These are phyloP conservation scores for Lagopus leucura DNA, from an alignment of 2,113 vertebrate species.

Conservation along the genomic window DNA sequence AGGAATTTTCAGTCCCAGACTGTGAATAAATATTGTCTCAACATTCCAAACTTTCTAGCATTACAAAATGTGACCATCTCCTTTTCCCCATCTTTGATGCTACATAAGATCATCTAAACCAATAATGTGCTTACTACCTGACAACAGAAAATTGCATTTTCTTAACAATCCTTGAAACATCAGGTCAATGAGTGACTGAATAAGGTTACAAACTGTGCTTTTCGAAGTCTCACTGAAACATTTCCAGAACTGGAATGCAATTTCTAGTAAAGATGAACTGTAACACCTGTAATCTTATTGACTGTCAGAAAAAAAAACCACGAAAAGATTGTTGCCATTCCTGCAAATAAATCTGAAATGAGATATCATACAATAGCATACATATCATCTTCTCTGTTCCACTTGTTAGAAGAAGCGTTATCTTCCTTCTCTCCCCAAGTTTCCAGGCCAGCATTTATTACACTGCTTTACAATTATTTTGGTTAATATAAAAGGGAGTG, in stretches of 20 bases:
- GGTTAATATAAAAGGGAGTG: not conserved
- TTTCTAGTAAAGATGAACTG: not conserved
- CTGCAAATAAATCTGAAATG: not conserved
- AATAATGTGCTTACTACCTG: not conserved
- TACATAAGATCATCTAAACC: not conserved
- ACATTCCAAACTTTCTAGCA: not conserved
- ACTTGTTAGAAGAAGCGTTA: not conserved
- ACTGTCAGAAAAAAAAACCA: not conserved
- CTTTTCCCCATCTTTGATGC: not conserved
- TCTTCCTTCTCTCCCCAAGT: not conserved
- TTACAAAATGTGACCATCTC: not conserved
- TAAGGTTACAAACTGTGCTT: not conserved
- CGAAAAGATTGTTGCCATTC: not conserved
- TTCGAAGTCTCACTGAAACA: not conserved
- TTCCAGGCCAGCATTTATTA: not conserved
- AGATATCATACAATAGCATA: not conserved
- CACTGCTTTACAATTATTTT: not conserved
- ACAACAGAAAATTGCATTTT: not conserved
- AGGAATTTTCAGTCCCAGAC: not conserved
- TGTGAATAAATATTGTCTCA: not conserved
- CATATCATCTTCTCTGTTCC: not conserved
- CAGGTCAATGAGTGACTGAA: slow-evolving; percentile 6
- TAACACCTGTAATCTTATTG: not conserved
- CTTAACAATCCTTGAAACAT: not conserved
- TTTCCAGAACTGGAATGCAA: not conserved